Evolutionary conservation across 2,888 invertebrate species (phyloP).

Genomic region (Asteroscopus sphinx): DNA sequence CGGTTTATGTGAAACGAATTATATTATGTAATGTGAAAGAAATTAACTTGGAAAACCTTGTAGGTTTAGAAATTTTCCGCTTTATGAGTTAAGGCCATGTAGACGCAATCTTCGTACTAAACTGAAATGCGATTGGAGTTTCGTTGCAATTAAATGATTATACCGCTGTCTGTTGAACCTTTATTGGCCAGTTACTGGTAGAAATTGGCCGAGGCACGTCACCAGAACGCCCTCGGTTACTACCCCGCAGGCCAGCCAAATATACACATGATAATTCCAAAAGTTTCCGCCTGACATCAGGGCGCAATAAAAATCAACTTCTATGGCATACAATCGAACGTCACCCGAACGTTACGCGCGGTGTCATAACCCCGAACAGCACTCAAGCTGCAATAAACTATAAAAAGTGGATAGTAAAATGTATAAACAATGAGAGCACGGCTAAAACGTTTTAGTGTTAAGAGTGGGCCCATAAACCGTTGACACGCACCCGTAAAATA

Average conservation of each 20-base stretch:
- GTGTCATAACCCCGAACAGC: slow-evolving; percentile 80
- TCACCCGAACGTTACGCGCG: slow-evolving; percentile 77
- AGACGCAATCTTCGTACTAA: slow-evolving; percentile 28
- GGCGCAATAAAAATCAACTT: slow-evolving; percentile 81
- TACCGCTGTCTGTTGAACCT: slow-evolving; percentile 35
- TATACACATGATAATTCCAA: slow-evolving; percentile 68
- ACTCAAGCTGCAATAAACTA: slow-evolving; percentile 85
- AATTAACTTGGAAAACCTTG: slow-evolving; percentile 31
- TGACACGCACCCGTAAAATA: slow-evolving; percentile 89
- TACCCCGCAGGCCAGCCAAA: slow-evolving; percentile 58
- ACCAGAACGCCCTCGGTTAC: slow-evolving; percentile 49
- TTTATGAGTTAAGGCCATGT: slow-evolving; percentile 12
- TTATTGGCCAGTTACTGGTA: slow-evolving; percentile 50
- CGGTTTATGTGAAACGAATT: slow-evolving; percentile 54
- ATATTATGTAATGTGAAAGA: slow-evolving; percentile 41
- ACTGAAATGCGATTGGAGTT: slow-evolving; percentile 41
- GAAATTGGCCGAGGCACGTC: slow-evolving; percentile 44
- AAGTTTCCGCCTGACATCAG: slow-evolving; percentile 72
- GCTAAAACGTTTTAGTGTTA: slow-evolving; percentile 89
- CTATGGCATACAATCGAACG: slow-evolving; percentile 79
- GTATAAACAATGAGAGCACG: slow-evolving; percentile 89
- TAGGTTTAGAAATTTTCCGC: slow-evolving; percentile 10
- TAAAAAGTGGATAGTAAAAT: slow-evolving; percentile 89
- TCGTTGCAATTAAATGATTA: slow-evolving; percentile 49
- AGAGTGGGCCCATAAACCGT: slow-evolving; percentile 88